phyloP scores from a whole-genome alignment of 2,113 vertebrate species.

The Craseonycteris thonglongyai region DNA sequence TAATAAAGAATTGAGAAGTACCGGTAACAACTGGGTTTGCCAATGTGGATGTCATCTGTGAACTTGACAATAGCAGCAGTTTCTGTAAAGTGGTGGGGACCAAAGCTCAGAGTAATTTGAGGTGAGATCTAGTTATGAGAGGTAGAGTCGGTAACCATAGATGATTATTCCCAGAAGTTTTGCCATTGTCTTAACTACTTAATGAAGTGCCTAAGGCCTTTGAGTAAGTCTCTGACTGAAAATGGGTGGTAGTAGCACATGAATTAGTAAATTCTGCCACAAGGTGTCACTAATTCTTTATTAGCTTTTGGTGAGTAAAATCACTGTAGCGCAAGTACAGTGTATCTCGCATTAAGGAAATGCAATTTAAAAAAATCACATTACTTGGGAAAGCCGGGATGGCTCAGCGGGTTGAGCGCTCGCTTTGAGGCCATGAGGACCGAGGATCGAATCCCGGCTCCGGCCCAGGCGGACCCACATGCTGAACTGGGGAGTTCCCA shows the following conservation, averaged over 20 bases:
- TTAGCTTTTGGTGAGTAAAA: not conserved
- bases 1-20: not conserved
- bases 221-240: not conserved
- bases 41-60: not conserved
- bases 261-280: slow-evolving; percentile 26
- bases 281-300: slow-evolving; percentile 43
- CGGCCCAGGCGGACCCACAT: too few relatives aligned
- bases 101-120: not conserved
- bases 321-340: not conserved
- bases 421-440: too few relatives aligned
- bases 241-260: not conserved
- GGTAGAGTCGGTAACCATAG: not conserved
- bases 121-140: not conserved
- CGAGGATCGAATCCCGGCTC: too few relatives aligned
- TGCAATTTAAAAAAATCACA: not conserved
- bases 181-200: not conserved
- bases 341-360: not conserved
- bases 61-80: not conserved
- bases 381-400: too few relatives aligned
- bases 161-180: not conserved
- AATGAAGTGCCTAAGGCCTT: not conserved
- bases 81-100: not conserved
- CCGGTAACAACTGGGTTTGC: not conserved
- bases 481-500: too few relatives aligned
- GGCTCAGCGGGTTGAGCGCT: too few relatives aligned